These are phyloP conservation scores for Lophura nycthemera DNA, from an alignment of 2,113 vertebrate species.

Conservation along the genomic window DNA sequence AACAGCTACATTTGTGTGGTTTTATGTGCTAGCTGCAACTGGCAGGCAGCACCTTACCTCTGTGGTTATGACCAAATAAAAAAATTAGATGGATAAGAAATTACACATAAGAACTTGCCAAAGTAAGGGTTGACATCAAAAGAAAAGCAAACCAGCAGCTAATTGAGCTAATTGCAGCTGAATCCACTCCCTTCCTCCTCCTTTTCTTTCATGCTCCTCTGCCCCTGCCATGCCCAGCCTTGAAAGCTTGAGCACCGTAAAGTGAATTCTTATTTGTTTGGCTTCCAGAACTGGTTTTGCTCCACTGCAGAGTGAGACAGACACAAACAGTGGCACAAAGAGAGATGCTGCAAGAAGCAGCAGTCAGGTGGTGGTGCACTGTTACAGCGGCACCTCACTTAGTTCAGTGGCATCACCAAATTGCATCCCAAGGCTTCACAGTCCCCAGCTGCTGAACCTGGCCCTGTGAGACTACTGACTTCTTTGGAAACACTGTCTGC, in stretches of 20 bases:
- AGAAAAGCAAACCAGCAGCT: not conserved
- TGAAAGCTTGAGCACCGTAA: not conserved
- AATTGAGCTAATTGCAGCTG: not conserved
- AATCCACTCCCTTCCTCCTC: not conserved
- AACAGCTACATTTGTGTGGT: not conserved
- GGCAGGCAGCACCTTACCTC: not conserved
- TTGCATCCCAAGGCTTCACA: not conserved
- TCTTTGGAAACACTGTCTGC: not conserved
- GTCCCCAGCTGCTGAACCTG: not conserved
- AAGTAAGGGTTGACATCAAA: not conserved
- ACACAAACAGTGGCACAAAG: not conserved
- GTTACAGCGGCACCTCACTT: not conserved
- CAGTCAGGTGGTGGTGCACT: not conserved
- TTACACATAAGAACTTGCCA: not conserved
- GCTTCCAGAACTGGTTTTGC: not conserved
- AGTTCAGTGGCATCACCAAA: fast-evolving
- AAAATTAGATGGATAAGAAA: not conserved
- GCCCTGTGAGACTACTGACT: fast-evolving
- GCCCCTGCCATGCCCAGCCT: not conserved
- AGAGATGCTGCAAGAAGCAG: not conserved
- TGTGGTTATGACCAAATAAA: not conserved
- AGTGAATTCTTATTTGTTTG: not conserved
- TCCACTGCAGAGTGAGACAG: not conserved
- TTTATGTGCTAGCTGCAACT: not conserved
- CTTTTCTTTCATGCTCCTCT: not conserved